phyloP scores from a whole-genome alignment of 2,888 invertebrate species.

The Bimastos eiseni region DNA sequence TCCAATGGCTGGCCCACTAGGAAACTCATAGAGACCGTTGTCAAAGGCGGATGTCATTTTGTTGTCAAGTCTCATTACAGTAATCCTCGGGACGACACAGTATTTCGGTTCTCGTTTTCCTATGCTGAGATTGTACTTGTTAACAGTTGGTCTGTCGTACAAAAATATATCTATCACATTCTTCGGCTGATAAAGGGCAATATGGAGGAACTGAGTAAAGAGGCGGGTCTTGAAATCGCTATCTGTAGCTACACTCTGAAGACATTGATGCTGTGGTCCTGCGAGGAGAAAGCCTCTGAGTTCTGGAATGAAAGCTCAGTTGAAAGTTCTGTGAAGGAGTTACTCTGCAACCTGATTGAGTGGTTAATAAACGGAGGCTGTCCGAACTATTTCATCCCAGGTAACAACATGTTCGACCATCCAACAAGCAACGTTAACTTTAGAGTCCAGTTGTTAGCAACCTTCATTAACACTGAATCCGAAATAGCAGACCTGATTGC shows the following conservation, averaged over 20 bases:
- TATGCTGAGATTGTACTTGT: background rate
- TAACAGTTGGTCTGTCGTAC: background rate
- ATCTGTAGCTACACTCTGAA: background rate
- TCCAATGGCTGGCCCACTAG: background rate
- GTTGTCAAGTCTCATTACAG: background rate
- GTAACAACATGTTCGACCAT: constrained; percentile 22
- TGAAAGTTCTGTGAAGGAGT: background rate
- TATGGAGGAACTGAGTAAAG: background rate
- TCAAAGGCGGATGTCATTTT: background rate
- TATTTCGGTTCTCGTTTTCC: background rate
- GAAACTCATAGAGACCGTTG: background rate
- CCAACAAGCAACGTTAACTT: background rate
- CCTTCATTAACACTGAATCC: background rate
- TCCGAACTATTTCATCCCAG: background rate
- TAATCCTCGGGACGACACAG: background rate
- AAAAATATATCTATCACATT: constrained; percentile 8
- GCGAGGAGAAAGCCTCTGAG: background rate
- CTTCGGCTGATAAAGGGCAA: background rate
- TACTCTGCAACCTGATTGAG: background rate
- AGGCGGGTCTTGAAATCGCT: background rate
- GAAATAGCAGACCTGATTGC: background rate
- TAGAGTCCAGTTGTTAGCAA: background rate
- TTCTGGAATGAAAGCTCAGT: constrained; percentile 5
- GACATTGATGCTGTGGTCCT: background rate
- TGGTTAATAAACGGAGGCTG: background rate